Percentiles rank a stretch among this genome's conserved stretches.
Evolutionary conservation across 1,140 invertebrate genomes (phyloP).

Genomic region (Bombus balteatus): DNA sequence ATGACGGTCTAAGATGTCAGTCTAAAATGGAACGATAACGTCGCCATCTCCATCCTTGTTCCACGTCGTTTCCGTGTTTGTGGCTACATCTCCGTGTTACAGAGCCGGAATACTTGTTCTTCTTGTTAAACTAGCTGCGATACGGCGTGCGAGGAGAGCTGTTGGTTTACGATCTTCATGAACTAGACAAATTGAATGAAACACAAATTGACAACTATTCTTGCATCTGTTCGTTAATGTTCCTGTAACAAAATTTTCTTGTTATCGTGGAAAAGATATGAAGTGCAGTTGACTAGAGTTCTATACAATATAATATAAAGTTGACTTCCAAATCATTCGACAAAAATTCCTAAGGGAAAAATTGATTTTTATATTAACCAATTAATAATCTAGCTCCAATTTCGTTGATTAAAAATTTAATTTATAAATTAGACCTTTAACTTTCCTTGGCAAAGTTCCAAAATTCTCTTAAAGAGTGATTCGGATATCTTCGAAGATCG

Average conservation of each 20-base stretch:
- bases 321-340: neutral
- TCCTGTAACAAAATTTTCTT: neutral
- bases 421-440: neutral
- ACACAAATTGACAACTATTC: neutral
- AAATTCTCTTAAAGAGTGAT: neutral
- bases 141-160: neutral
- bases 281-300: neutral
- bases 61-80: constrained; percentile 32
- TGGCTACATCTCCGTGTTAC: constrained; percentile 31
- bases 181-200: constrained; percentile 26
- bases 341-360: neutral
- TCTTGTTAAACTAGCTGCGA: constrained; percentile 4
- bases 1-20: constrained; percentile 56
- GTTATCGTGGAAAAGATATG: neutral
- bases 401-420: neutral
- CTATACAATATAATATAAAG: neutral
- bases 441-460: neutral
- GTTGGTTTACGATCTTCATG: constrained; percentile 31
- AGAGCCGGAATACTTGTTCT: neutral
- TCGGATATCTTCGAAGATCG: neutral
- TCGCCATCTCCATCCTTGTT: neutral
- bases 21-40: constrained; percentile 48
- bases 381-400: neutral
- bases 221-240: neutral
- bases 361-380: neutral